Evolutionary conservation across 1,140 invertebrate species (phyloP), one percentile per base, ranked within the genome.

Genomic region (Paralvinella palmiformis): DNA sequence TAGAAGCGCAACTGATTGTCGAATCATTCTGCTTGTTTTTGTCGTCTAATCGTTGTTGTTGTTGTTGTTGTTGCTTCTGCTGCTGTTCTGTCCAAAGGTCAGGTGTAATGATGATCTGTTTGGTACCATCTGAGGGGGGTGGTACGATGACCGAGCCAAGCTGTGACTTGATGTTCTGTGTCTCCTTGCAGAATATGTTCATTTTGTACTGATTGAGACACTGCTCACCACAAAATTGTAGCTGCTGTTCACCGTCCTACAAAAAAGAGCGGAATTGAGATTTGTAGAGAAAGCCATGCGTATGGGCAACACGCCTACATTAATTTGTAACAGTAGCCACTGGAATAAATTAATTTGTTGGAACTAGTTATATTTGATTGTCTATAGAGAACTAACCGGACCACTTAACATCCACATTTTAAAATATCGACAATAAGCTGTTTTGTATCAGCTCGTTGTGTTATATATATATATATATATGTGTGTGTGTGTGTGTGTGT

Each of bases 141-240:
- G 79, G 74, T 0, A 83, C 77, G 5, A 81, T 73, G 6, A 81
- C 77, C 58, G 77, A 82, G 29, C 82, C 81, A 41, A 82, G 71
- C 48, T 79, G 85, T 74, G 91, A 89, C 44, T 93, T 84, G 76
- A 93, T 91, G 1, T 91, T 90, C 77, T 91, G 88, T 2, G 91
- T 92, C 79, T 94, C 91, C 31, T 89, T 87, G 80, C 91, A 94
- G 78, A 94, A 95, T 67, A 94, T 92, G 74, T 93, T 91, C 91
- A 95, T 94, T 83, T 95, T 94, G 82, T 94, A 95, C 78, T 94
- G 91, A 75, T 94, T 94, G 50, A 94, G 83, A 75, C 92, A 95
- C 83, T 94, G 94, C 77, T 93, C 90, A 62, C 91, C 83, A 74
- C 85, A 86, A 68, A 84, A 84, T 69, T 84, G 83, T n/a, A 84